Conservation (phyloP, 1,140 invertebrate genomes). For the Papilio polytes region DNA sequence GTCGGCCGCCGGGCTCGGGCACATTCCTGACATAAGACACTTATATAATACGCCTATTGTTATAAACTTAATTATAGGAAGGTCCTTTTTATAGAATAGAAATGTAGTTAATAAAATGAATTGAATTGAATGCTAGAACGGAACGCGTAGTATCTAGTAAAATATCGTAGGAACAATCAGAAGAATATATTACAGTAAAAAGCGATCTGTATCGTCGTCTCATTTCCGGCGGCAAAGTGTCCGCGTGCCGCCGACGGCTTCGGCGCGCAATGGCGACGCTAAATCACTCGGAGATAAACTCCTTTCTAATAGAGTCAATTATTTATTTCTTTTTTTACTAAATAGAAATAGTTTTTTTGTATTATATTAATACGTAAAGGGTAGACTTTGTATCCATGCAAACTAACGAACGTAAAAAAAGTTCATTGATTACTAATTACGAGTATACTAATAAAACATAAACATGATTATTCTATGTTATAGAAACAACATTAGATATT, state of each 20-base stretch:
- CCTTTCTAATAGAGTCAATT: neutral
- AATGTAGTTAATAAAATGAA: neutral
- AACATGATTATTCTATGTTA: no score
- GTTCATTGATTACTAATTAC: no score
- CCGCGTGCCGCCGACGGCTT: neutral
- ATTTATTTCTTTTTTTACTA: neutral
- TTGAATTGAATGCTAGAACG: neutral
- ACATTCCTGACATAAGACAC: neutral
- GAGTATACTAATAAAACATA: no score
- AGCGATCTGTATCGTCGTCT: slow-evolving; percentile 5
- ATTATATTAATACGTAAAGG: no score
- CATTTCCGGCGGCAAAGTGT: slow-evolving; percentile 3
- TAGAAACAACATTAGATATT: no score
- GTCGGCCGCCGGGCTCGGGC: neutral
- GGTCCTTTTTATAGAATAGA: neutral
- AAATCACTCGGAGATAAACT: neutral
- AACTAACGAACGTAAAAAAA: no score
- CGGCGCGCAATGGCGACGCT: slow-evolving; percentile 1
- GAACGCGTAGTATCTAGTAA: neutral
- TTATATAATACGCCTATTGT: neutral
- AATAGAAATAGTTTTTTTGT: no score
- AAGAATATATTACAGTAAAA: neutral
- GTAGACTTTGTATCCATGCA: no score
- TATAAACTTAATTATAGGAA: neutral
- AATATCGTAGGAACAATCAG: neutral